Percentiles rank a stretch among this genome's conserved stretches.
Conservation (phyloP, 35 echinoderm and acorn worm species). For the Apostichopus parvimensis region DNA sequence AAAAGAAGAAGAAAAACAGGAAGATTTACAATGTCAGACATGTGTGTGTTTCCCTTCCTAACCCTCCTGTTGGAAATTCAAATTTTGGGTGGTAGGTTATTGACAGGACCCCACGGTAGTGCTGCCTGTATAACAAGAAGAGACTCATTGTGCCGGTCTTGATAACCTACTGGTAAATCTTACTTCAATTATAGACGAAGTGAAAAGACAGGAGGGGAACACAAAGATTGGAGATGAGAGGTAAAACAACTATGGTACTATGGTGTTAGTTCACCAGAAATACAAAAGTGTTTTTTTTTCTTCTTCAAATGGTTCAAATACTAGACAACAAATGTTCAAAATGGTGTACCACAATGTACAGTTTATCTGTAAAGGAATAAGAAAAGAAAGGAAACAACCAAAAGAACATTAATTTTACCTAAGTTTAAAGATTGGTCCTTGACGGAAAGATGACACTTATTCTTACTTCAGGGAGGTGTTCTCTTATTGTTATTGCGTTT, state of each 20-base stretch:
- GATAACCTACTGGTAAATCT: not conserved
- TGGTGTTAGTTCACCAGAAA: not conserved
- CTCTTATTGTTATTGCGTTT: not conserved
- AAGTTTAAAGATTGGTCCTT: not conserved
- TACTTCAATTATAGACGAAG: not conserved
- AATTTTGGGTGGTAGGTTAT: conserved; percentile 13
- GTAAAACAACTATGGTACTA: conserved; percentile 10
- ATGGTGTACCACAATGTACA: not conserved
- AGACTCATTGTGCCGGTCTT: not conserved
- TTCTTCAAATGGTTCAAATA: not conserved
- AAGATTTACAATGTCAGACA: not conserved
- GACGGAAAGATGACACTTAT: not conserved
- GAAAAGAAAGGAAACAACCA: not conserved
- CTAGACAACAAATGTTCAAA: not conserved
- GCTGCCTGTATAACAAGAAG: not conserved
- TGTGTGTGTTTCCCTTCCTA: not conserved
- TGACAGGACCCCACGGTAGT: conserved; percentile 13
- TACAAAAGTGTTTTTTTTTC: not conserved
- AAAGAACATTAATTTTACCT: not conserved
- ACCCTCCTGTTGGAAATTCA: conserved; percentile 25
- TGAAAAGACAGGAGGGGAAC: not conserved
- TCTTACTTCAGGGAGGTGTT: not conserved
- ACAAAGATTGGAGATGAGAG: not conserved
- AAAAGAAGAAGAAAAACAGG: not conserved
- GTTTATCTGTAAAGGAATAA: not conserved